Evolutionary conservation across 2,113 vertebrate genomes (phyloP).

Genomic region (Pseudopipra pipra): DNA sequence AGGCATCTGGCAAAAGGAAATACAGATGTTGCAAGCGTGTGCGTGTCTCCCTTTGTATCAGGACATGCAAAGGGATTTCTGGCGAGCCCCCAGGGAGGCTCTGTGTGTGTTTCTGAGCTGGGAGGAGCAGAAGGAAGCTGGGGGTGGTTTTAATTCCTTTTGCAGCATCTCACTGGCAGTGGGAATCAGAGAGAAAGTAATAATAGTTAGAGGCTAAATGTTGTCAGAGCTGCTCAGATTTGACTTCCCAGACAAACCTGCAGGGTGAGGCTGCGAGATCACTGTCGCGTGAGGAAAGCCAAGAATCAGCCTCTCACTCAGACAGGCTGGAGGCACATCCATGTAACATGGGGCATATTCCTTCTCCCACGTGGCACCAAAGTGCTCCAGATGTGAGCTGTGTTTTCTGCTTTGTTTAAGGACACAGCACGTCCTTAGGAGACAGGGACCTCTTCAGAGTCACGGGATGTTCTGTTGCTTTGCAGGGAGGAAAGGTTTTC

Average conservation of each 20-base stretch:
- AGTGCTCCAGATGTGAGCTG: background rate
- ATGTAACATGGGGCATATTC: rapidly evolving
- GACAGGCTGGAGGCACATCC: background rate
- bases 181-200: conserved; percentile 1
- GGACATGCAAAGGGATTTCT: background rate
- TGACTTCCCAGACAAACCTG: background rate
- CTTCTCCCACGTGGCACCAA: background rate
- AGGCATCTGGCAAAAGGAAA: background rate
- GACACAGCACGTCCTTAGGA: rapidly evolving
- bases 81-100: background rate
- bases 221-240: background rate
- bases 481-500: background rate
- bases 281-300: background rate
- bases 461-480: background rate
- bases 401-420: background rate
- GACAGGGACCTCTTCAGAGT: rapidly evolving
- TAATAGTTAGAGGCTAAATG: conserved; percentile 12
- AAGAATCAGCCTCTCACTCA: rapidly evolving
- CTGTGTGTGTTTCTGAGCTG: background rate
- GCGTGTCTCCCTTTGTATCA: background rate
- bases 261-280: background rate
- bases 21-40: background rate
- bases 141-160: conserved; percentile 1
- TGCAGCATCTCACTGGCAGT: background rate
- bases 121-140: conserved; percentile 34